Evolutionary conservation across 2,888 invertebrate genomes (phyloP), one percentile per base, ranked within the genome.

Genomic region (Diaperis boleti): DNA sequence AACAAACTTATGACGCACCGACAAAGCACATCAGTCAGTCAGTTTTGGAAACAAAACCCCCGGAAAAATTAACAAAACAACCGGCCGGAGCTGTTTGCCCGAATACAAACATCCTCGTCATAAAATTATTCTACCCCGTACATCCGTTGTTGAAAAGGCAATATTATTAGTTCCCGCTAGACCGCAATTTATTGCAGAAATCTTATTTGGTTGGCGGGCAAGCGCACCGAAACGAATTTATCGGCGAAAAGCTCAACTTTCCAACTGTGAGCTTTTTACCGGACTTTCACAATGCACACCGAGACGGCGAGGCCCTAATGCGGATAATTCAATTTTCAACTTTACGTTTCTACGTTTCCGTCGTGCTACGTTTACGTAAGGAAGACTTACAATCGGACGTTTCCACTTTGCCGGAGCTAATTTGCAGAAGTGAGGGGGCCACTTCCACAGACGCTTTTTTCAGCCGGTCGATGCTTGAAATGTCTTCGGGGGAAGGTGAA

Each of bases 171-270:
- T 22, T 52, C 29, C n/a, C 29, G 54, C 26, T 54, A 17, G 44
- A 44, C 56, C 44, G 56, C 56, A 56, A 56, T 56, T 56, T 56
- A 44, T 56, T 56, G 44, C 22, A 47, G 57, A 49, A 59, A 59
- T 59, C 59, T 49, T 49, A 59, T 59, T 59, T 49, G 49, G 49
- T n/a, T 29, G 49, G 57, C 57, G 33, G 39, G 37, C 57, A 45
- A 45, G 45, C 56, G 45, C 29, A 49, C 39, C 10, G n/a, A 59
- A 56, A 56, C 55, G 55, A 44, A 49, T 49, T 59, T 59, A 59
- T 59, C 39, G 49, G 29, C 59, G 33, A 39, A 57, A 57, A 57
- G 57, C 47, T 47, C 57, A 13, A 35, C 49, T 33, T 47, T 35
- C 52, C 13, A 20, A n/a, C 26, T 35, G 52, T n/a, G 42, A 44